Evolutionary conservation across 2,888 invertebrate species (phyloP), one percentile per base, ranked within the genome.

Genomic region (Tenthredo distinguenda): DNA sequence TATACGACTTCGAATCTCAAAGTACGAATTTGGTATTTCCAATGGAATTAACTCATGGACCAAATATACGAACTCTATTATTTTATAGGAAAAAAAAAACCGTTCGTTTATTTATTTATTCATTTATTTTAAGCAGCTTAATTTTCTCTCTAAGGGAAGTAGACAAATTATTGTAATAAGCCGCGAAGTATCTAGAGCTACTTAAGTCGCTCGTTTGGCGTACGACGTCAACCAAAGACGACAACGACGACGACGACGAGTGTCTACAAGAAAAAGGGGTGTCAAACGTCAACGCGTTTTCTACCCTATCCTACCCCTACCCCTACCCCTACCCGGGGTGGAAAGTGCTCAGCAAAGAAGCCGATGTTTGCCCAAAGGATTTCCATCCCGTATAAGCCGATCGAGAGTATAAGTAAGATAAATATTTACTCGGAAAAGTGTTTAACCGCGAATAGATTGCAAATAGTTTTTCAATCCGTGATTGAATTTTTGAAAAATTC

Each of bases 351-450:
- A 31, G 77, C 77, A 77, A 77, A 77, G 77, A 77, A 77, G 31
- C 55, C 58, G 37, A 37, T 40, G 81, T 81, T 81, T 81, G 81
- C 62, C 62, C 26, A 58, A 81, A 81, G 62, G 81, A 81, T 81
- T 81, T 62, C 37, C 81, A 47, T 81, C n/a, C 18, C 34, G 26
- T 81, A 55, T 79, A 81, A 62, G 40, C 40, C 40, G 81, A 62
- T 62, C 81, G 58, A 81, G 81, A 62, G 40, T n/a, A 26, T 31
- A 34, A 68, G 15, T 34, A 40, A 21, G 81, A 21, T 50, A 81
- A 81, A 81, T 81, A 81, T 81, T 81, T 58, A 81, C 81, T 21
- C 62, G 10, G 2, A 81, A 62, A 81, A 34, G 18, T 43, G 18
- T n/a, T 43, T 40, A 55, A 55, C 55, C 18, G 55, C 55, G n/a